Evolutionary conservation across 1,140 invertebrate species (phyloP).

Genomic region (Lasioglossum baleicum): DNA sequence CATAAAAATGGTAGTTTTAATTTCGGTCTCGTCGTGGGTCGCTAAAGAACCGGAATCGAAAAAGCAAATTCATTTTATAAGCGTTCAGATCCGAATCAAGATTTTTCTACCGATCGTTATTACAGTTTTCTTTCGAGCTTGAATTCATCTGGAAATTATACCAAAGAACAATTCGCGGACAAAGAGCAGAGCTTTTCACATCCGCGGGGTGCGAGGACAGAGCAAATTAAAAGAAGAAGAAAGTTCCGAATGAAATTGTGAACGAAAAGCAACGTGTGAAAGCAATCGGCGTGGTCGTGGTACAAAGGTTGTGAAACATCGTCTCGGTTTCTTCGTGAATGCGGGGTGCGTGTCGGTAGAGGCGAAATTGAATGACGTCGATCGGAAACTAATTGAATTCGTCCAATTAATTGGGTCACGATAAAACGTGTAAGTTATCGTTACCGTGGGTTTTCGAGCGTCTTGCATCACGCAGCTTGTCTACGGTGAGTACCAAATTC

Average conservation of each 20-base stretch:
- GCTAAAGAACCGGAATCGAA: not conserved
- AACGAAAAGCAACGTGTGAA: not conserved
- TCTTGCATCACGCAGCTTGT: not conserved
- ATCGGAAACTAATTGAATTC: not conserved
- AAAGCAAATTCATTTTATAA: not conserved
- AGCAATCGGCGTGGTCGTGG: not conserved
- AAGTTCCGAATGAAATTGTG: not conserved
- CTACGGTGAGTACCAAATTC: slow-evolving; percentile 28
- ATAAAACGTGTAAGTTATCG: slow-evolving; percentile 8
- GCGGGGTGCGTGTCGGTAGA: not conserved
- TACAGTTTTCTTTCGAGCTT: too few species aligned
- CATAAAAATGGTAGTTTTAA: not conserved
- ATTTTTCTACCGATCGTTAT: too few species aligned
- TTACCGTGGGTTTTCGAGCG: not conserved
- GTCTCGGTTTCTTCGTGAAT: not conserved
- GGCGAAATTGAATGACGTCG: not conserved
- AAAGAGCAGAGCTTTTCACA: not conserved
- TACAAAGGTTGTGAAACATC: not conserved
- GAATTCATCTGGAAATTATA: too few species aligned
- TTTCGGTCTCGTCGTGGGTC: not conserved
- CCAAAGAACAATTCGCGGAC: too few species aligned
- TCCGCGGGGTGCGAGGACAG: not conserved
- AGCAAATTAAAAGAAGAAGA: not conserved
- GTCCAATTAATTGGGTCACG: slow-evolving; percentile 1
- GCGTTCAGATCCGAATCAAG: too few species aligned